phyloP scores from a whole-genome alignment of 2,888 invertebrate species.

The Pocota personata region DNA sequence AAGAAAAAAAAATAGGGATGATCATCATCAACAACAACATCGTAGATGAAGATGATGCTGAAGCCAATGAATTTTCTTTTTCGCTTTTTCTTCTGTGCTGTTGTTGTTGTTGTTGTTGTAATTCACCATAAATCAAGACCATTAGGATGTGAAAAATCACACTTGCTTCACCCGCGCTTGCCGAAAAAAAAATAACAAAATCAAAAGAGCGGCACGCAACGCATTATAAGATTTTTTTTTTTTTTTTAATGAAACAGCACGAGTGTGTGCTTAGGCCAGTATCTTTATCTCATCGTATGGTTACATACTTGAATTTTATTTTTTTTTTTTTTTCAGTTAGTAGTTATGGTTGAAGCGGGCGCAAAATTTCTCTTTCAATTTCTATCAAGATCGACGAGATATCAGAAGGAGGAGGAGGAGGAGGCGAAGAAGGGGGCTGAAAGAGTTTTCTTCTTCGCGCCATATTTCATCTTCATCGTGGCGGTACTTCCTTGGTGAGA shows the following conservation, averaged over 20 bases:
- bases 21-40: slow-evolving; percentile 12
- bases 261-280: slow-evolving; percentile 33
- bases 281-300: slow-evolving; percentile 20
- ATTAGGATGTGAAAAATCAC: slow-evolving; percentile 60
- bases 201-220: slow-evolving; percentile 65
- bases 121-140: slow-evolving; percentile 59
- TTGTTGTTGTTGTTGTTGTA: slow-evolving; percentile 6
- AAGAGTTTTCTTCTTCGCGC: slow-evolving; percentile 26
- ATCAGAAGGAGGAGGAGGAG: neutral
- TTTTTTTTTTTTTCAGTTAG: neutral
- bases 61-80: neutral
- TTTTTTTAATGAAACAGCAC: slow-evolving; percentile 29
- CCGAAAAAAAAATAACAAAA: slow-evolving; percentile 37
- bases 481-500: slow-evolving; percentile 29
- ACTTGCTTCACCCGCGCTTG: slow-evolving; percentile 28
- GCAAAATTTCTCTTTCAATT: slow-evolving; percentile 71
- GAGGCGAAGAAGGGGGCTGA: neutral
- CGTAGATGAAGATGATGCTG: neutral
- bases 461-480: slow-evolving; percentile 53
- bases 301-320: slow-evolving; percentile 18
- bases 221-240: slow-evolving; percentile 1
- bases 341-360: slow-evolving; percentile 44
- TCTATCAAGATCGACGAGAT: slow-evolving; percentile 66
- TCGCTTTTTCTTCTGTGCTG: neutral
- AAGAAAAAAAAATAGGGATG: neutral